Evolutionary conservation across 2,797 vertebrate genomes (phyloP).

Genomic region (Trichosurus vulpecula): DNA sequence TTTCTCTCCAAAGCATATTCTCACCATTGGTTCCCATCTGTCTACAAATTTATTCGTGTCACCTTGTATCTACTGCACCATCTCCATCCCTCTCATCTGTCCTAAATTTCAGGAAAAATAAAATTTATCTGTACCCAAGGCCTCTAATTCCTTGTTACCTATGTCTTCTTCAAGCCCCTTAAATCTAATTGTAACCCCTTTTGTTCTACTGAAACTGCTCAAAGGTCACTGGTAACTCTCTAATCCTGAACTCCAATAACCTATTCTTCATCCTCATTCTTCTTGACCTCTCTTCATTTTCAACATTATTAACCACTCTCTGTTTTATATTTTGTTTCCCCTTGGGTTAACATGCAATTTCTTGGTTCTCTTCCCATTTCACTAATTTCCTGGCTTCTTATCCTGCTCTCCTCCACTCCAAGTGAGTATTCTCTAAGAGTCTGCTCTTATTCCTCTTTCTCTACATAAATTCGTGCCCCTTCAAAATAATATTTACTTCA

Average conservation of each 20-base stretch:
- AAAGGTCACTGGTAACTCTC: slow-evolving; percentile 57
- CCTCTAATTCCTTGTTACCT: slow-evolving; percentile 38
- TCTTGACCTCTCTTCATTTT: slow-evolving; percentile 46
- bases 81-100: not conserved
- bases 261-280: slow-evolving; percentile 38
- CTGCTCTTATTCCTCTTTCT: not conserved
- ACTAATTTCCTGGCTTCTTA: not conserved
- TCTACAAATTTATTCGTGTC: not conserved
- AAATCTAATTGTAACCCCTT: slow-evolving; percentile 59
- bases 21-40: not conserved
- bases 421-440: slow-evolving; percentile 1
- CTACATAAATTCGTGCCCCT: not conserved
- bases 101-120: not conserved
- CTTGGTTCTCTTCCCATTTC: not conserved
- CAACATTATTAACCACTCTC: slow-evolving; percentile 2
- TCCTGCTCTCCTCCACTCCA: slow-evolving; percentile 1
- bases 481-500: not conserved
- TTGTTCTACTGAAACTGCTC: not conserved
- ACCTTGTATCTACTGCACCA: not conserved
- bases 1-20: not conserved
- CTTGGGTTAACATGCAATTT: not conserved
- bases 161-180: slow-evolving; percentile 54
- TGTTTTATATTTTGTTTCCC: slow-evolving; percentile 41
- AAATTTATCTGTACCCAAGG: not conserved
- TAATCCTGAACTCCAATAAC: slow-evolving; percentile 43